phyloP scores from a whole-genome alignment of 2,888 invertebrate genomes.

The Bruchidius siliquastri region DNA sequence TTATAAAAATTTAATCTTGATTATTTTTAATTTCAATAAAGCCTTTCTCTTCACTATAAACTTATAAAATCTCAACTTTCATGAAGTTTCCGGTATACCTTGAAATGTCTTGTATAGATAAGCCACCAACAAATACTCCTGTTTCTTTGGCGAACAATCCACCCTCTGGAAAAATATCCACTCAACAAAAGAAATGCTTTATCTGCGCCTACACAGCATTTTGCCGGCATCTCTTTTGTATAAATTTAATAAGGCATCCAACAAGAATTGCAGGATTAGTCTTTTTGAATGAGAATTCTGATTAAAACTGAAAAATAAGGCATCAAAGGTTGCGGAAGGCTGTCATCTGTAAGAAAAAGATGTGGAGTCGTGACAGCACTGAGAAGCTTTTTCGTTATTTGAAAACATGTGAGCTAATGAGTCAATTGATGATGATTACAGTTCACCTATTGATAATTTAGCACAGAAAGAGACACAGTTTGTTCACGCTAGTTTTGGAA shows the following conservation, averaged over 20 bases:
- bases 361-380: not conserved
- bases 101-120: not conserved
- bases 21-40: too few relatives aligned
- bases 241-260: conserved; percentile 10
- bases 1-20: too few relatives aligned
- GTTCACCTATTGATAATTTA: too few relatives aligned
- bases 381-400: not conserved
- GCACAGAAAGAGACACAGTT: too few relatives aligned
- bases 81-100: too few relatives aligned
- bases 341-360: not conserved
- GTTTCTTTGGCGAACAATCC: not conserved
- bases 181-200: conserved; percentile 7
- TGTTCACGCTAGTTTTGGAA: too few relatives aligned
- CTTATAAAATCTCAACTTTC: too few relatives aligned
- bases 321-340: not conserved
- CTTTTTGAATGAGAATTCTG: not conserved
- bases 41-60: too few relatives aligned
- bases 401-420: not conserved
- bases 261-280: conserved; percentile 1
- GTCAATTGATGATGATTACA: too few relatives aligned
- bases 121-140: not conserved
- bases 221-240: conserved; percentile 9
- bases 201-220: conserved; percentile 13
- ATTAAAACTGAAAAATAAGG: not conserved
- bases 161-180: not conserved